Base-by-base conservation (phyloP, 92 coral and sea anemone species). In the Bergia puertoricense region DNA sequence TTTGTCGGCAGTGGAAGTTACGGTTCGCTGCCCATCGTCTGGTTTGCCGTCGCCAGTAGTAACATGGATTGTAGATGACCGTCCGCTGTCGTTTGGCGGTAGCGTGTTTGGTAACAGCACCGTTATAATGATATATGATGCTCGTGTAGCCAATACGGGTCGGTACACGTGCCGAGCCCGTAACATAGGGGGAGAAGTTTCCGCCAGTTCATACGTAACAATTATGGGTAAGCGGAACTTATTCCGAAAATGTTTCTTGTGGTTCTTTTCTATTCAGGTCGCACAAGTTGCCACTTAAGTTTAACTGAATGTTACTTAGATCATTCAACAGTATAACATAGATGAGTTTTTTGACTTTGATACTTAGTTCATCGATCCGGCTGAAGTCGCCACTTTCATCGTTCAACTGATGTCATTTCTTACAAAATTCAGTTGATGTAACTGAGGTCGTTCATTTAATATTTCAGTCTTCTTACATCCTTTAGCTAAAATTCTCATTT, bases 131-230 rank as follows among this genome's bases (percentile, higher is more conserved):
- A 90, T 95, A 76, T 88, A 85, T 73, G 93, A 89, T 48, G 85
- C 94, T 85, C 81, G 88, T 76, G 92, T 90, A 39, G 90, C 92
- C 51, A 96, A 95, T 77, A 93, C 98, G 6, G 98, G 92, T 79
- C 93, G 95, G 38, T 95, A 95, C 91, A 93, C 96, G 8, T 95
- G 98, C 75, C 91, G 94, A 39, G 98, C 98, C 74, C 74, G 89
- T 69, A 95, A 95, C 89, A 76, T 94, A 65, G 96, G 89, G 10
- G 96, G 98, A 8, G 90, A 86, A 20, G 92, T 68, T 11, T 91
- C 93, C 46, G 95, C 94, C 54, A 93, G 91, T 1, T 54, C 93
- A 30, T 89, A 93, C 10, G 77, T 95, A 30, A 92, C 84, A 80
- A 93, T 95, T 65, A 92, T 86, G 40, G 96, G 98, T 95, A 86